These are phyloP conservation scores for Neomorphus geoffroyi DNA, from an alignment of 2,797 vertebrate species.

Conservation along the genomic window DNA sequence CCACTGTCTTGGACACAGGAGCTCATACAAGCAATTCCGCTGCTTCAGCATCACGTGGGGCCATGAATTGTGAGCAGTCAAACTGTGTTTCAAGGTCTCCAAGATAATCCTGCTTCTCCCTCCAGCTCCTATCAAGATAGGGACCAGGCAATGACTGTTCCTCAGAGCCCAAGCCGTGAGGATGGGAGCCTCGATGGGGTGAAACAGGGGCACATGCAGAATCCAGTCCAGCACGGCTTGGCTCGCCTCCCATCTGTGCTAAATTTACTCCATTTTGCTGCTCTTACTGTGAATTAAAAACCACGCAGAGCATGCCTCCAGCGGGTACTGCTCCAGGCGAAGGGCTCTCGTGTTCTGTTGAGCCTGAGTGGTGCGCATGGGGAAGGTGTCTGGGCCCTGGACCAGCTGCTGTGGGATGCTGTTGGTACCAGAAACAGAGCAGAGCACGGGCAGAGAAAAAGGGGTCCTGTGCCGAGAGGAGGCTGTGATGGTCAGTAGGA, in stretches of 20 bases:
- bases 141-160: not conserved
- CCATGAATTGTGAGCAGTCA: not conserved
- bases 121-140: not conserved
- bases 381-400: not conserved
- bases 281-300: not conserved
- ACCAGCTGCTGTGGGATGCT: not conserved
- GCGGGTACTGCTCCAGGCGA: not conserved
- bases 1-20: not conserved
- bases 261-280: not conserved
- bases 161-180: not conserved
- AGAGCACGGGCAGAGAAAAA: not conserved
- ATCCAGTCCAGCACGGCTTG: not conserved
- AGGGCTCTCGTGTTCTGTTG: not conserved
- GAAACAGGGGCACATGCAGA: not conserved
- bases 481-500: not conserved
- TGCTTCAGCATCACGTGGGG: not conserved
- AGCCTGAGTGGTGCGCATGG: not conserved
- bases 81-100: not conserved
- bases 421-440: not conserved
- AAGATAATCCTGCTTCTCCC: not conserved
- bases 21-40: not conserved
- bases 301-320: not conserved
- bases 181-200: accelerated
- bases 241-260: not conserved
- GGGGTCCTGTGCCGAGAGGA: not conserved